Base-by-base conservation (phyloP, 2,113 vertebrate genomes). In the Paraplagusia blochii region DNA sequence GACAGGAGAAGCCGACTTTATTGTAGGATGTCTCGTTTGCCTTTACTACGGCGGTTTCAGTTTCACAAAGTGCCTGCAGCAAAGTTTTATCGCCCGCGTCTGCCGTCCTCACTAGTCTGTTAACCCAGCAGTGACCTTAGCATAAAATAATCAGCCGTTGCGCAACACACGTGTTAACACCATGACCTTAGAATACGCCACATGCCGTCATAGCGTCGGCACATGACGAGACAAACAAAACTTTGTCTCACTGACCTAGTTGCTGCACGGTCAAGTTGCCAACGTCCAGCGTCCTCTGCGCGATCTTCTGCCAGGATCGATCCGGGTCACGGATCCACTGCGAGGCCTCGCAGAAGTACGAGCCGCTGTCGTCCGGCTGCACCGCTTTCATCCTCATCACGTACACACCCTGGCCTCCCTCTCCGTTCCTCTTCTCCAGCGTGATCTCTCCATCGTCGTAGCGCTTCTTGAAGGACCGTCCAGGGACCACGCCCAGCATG, bases 291-390 rank as follows among this genome's bases (percentile, higher is more conserved):
- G 85, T 91, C 66, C 93, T 92, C 76, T 93, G 92, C 0, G 90
- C 88, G 0, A 95, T 92, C 77, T 88, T 93, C 74, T 91, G 85
- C 94, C 94, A 96, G 3, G 79, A 83, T 17, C 91, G 88, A 11
- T 92, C 88, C 0, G 91, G 92, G 53, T 96, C 94, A 64, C 83
- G 89, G 45, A 95, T 93, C 94, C 94, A 96, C 73, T 96, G 92
- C 0, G 85, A 79, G 0, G 89, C 91, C 1, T 93, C 92, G 2
- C 94, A 96, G 83, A 92, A 92, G 65, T 94, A 96, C 1, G 88
- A 83, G 42, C 93, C 94, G 0, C 86, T 74, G 10, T 96, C 94
- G 0, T 80, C 87, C 0, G 91, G 90, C 53, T 79, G 87, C 58
- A 91, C 67, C 0, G 80, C 75, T 4, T 69, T 88, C 44, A 95